Evolutionary conservation across 2,113 vertebrate species (phyloP).

Genomic region (human): GRCh38 chr3:107224001-107224500

Average conservation of each 20-base stretch:
- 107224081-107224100: neutral
- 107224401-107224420: constrained; percentile 65
- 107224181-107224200: neutral
- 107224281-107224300: constrained; percentile 41
- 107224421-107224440: constrained; percentile 58
- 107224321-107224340: constrained; percentile 54
- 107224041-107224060: neutral
- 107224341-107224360: constrained; percentile 68
- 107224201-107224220: neutral
- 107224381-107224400: constrained; percentile 50
- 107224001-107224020: neutral
- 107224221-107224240: constrained; percentile 11
- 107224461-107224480: neutral
- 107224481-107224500: constrained; percentile 34
- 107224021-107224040: neutral
- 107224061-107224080: neutral
- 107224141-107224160: neutral
- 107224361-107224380: constrained; percentile 62
- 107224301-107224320: constrained; percentile 42
- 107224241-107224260: neutral
- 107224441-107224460: neutral
- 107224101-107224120: neutral
- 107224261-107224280: neutral
- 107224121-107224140: neutral
- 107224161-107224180: neutral